phyloP scores from a whole-genome alignment of 1,140 invertebrate species.

The Mactra quadrangularis region DNA sequence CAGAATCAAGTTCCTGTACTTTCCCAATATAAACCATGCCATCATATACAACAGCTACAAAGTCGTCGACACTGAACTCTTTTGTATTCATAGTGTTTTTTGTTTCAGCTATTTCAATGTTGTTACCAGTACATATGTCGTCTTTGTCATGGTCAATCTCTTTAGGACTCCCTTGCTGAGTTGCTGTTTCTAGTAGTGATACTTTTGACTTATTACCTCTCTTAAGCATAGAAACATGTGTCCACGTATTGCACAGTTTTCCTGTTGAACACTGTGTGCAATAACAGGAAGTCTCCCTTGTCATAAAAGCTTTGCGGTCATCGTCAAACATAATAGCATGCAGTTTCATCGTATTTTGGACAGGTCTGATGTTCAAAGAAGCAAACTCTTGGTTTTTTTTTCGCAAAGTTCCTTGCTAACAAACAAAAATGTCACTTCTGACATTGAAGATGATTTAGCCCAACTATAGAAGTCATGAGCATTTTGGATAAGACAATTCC shows the following conservation, averaged over 20 bases:
- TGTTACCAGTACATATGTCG: background rate
- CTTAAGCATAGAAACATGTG: conserved; percentile 5
- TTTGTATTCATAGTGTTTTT: background rate
- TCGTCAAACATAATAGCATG: no score
- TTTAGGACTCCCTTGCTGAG: background rate
- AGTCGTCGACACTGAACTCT: background rate
- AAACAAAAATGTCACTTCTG: conserved; percentile 38
- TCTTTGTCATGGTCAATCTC: background rate
- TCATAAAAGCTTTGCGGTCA: background rate
- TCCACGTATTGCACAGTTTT: no score
- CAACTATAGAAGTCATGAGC: conserved; percentile 47
- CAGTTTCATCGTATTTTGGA: no score
- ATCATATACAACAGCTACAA: background rate
- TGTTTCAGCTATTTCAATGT: background rate
- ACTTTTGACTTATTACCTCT: background rate
- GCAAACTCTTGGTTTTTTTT: background rate
- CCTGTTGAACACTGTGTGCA: conserved; percentile 23
- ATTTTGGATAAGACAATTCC: conserved; percentile 49
- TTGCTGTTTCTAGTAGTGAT: no score
- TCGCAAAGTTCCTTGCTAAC: no score
- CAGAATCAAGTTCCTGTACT: background rate
- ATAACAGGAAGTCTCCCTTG: conserved; percentile 40
- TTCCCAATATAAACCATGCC: background rate
- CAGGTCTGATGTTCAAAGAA: background rate
- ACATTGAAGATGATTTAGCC: background rate